These are phyloP conservation scores for Euphydryas editha DNA, from an alignment of 2,888 invertebrate species.

Conservation along the genomic window DNA sequence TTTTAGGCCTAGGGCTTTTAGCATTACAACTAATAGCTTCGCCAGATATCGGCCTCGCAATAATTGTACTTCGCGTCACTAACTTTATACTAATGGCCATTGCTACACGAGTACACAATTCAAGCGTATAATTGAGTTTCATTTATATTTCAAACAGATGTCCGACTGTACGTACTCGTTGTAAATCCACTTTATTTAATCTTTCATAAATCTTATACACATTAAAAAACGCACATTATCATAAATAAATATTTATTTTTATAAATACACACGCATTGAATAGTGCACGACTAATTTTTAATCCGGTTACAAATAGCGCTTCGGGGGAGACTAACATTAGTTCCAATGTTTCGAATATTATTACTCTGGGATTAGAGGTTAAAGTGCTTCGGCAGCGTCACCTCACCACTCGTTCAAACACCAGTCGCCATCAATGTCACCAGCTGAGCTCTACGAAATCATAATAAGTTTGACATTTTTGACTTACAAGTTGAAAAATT, in stretches of 20 bases:
- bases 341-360: background rate
- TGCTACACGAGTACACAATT: background rate
- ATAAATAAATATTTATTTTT: constrained; percentile 25
- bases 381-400: background rate
- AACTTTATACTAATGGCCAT: background rate
- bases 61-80: background rate
- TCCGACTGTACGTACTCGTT: background rate
- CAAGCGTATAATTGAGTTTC: background rate
- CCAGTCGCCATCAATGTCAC: constrained; percentile 22
- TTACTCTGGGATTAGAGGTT: background rate
- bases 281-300: constrained; percentile 21
- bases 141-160: background rate
- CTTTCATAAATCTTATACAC: background rate
- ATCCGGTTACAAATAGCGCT: constrained; percentile 28
- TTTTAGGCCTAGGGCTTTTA: constrained; percentile 24
- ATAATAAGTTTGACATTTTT: constrained; percentile 13
- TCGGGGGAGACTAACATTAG: constrained; percentile 15
- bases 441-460: constrained; percentile 23
- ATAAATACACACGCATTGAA: constrained; percentile 14
- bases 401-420: constrained; percentile 4
- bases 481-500: constrained; percentile 1
- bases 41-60: constrained; percentile 14
- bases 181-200: background rate
- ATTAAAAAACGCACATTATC: constrained; percentile 3
- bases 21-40: constrained; percentile 15